phyloP scores from a whole-genome alignment of 92 coral and sea anemone genomes.

The Metridium senile region DNA sequence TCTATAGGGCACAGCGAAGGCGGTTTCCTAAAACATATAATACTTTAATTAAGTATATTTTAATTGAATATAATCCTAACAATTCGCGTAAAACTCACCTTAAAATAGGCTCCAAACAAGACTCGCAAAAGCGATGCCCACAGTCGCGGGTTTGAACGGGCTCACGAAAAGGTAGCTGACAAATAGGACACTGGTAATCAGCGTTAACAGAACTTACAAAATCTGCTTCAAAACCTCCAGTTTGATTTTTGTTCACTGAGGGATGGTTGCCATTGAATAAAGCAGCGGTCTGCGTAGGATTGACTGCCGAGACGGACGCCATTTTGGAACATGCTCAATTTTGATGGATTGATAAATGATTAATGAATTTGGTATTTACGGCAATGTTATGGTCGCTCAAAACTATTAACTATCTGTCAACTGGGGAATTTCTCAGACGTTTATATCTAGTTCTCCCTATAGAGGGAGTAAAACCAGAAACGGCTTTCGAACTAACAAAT shows the following conservation, averaged over 20 bases:
- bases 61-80: background rate
- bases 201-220: constrained; percentile 80
- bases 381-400: constrained; percentile 29
- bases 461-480: background rate
- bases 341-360: constrained; percentile 67
- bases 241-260: constrained; percentile 51
- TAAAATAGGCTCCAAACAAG: constrained; percentile 96
- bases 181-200: constrained; percentile 96
- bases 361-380: constrained; percentile 33
- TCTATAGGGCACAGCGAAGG: constrained; percentile 97
- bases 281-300: constrained; percentile 45
- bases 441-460: background rate
- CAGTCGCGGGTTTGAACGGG: constrained; percentile 99
- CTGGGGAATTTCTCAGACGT: background rate
- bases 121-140: constrained; percentile 98
- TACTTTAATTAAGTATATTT: background rate
- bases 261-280: constrained; percentile 38
- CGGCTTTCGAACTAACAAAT: background rate
- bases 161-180: constrained; percentile 98
- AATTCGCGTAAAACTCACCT: constrained; percentile 52
- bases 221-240: constrained; percentile 97
- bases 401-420: background rate
- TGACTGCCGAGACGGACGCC: constrained; percentile 75
- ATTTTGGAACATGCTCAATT: constrained; percentile 70
- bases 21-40: constrained; percentile 68